Conservation (phyloP, 2,888 invertebrate genomes). For the Metopia argyrocephala region DNA sequence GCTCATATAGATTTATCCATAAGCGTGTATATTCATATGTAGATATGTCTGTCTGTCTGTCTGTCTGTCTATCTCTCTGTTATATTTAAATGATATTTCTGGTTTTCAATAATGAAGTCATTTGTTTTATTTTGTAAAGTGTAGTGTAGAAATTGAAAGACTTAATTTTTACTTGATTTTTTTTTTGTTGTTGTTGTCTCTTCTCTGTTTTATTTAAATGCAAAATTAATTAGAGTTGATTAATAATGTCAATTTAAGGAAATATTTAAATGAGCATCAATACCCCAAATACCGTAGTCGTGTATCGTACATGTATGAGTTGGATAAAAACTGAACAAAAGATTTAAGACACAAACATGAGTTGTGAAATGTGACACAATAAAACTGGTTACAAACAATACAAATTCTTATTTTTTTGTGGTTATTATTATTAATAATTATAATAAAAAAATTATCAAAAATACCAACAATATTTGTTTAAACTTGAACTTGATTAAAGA, state of each 20-base stretch:
- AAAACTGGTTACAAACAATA: slow-evolving; percentile 25
- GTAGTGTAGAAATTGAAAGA: slow-evolving; percentile 30
- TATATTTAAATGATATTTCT: slow-evolving; percentile 30
- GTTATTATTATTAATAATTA: not conserved
- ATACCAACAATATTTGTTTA: not conserved
- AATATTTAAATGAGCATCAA: slow-evolving; percentile 58
- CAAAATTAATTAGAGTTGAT: slow-evolving; percentile 65
- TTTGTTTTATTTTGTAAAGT: slow-evolving; percentile 49
- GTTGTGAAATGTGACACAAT: not conserved
- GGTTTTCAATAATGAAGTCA: slow-evolving; percentile 64
- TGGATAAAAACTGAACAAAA: slow-evolving; percentile 33
- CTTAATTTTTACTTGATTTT: slow-evolving; percentile 20
- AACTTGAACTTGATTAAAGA: slow-evolving; percentile 23
- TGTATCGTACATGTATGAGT: too few relatives aligned
- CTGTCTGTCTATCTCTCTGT: not conserved
- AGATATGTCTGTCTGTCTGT: not conserved
- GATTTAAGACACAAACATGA: slow-evolving; percentile 49
- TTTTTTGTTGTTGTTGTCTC: not conserved
- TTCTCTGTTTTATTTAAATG: slow-evolving; percentile 6
- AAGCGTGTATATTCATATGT: not conserved
- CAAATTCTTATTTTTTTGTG: not conserved
- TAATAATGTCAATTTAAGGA: slow-evolving; percentile 65
- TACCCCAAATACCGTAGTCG: slow-evolving; percentile 44
- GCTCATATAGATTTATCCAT: not conserved
- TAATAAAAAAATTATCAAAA: not conserved